Evolutionary conservation across 2,888 invertebrate genomes (phyloP), one percentile per base, ranked within the genome.

Genomic region (Lasioglossum morio): DNA sequence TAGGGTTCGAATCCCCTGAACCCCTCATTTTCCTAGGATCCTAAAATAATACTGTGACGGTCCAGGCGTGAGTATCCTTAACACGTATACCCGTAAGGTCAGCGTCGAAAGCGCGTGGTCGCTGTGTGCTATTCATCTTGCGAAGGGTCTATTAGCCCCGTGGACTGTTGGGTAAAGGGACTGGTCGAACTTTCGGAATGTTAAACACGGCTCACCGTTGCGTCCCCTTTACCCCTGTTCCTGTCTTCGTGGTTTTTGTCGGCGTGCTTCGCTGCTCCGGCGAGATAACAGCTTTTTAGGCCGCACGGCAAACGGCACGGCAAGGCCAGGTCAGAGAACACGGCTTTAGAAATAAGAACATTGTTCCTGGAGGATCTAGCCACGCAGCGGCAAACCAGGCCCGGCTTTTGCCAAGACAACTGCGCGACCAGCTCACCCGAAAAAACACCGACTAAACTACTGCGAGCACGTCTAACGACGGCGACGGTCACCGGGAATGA

Each of bases 311-410:
- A 30, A 30, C 66, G 16, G 34, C 34, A 16, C 30, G 27, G 34
- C 34, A 66, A 66, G 66, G 66, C 66, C 66, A 2, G 8, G 66
- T 34, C 63, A 30, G 63, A 63, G 63, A 2, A 63, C 63, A 30
- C 63, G 63, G 63, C 66, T 66, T 66, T 66, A 66, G 66, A 66
- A 66, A 66, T 34, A 34, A 34, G 66, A 66, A 66, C 66, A 66
- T 66, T 66, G 66, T 66, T 66, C 19, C 66, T 30, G 8, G 66
- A 34, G 16, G 66, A 66, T 19, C 66, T 34, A 30, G 66, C 34
- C 34, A 5, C 30, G 63, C 16, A 12, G 7, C 27, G 30, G 7
- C 30, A 14, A 27, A 53, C 23, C 23, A 19, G 10, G 1, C 23
- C 10, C 8, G 23, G 48, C 19, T 48, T 19, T 48, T 7, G 23